Conservation (phyloP, 2,888 invertebrate species). For the Aphrophora alni region DNA sequence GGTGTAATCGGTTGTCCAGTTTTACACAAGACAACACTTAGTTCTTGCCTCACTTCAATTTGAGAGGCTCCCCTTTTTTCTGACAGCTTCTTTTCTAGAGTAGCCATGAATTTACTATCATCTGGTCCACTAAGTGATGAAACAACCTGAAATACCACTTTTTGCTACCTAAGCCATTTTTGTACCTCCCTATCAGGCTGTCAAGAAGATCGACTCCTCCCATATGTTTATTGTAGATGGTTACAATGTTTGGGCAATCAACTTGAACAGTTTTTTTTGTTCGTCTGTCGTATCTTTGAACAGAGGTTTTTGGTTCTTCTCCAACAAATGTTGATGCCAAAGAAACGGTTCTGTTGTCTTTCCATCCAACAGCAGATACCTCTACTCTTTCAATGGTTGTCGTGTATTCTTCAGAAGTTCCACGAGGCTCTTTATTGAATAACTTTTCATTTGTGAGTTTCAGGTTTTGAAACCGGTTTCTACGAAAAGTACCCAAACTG, state of each 20-base stretch:
- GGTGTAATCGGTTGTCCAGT: conserved; percentile 13
- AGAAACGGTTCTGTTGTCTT: conserved; percentile 54
- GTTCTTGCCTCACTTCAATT: conserved; percentile 19
- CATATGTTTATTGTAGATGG: conserved; percentile 55
- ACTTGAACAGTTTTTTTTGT: conserved; percentile 53
- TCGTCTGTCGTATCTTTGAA: conserved; percentile 53
- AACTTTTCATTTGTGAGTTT: conserved; percentile 30
- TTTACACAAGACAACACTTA: conserved; percentile 26
- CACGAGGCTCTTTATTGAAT: conserved; percentile 36
- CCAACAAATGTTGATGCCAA: conserved; percentile 52
- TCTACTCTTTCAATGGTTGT: conserved; percentile 22
- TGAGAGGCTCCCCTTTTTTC: neutral
- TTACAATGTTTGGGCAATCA: conserved; percentile 54
- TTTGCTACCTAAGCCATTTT: conserved; percentile 51
- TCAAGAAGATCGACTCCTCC: conserved; percentile 55
- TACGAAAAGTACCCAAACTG: conserved; percentile 40
- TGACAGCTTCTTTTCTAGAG: conserved; percentile 24
- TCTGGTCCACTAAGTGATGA: conserved; percentile 53
- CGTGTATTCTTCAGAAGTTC: conserved; percentile 35
- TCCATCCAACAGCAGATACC: conserved; percentile 47
- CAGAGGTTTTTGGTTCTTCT: conserved; percentile 52
- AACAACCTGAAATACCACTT: conserved; percentile 56
- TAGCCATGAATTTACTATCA: conserved; percentile 52
- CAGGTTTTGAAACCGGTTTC: conserved; percentile 32
- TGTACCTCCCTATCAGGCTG: conserved; percentile 50